Base-by-base conservation (phyloP, 64 coral and sea anemone genomes). In the Acropora yongei region DNA sequence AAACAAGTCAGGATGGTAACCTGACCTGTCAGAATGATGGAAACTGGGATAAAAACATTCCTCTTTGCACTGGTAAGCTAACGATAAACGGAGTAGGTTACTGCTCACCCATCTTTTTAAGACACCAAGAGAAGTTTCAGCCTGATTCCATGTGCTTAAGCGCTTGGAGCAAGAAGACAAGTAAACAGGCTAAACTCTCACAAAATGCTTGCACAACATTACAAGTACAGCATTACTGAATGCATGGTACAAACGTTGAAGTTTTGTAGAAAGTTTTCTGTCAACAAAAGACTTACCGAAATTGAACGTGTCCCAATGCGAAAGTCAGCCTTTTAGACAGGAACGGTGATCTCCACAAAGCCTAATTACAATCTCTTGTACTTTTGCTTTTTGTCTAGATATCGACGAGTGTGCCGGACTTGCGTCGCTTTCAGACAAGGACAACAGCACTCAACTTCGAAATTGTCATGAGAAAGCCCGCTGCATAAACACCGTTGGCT, bases 401-500 rank as follows among this genome's bases (percentile, higher is more conserved):
- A 42, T 87, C 49, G 75, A 93, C 45, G 91, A 93, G 30, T 93
- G 83, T 87, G n/a, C 82, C 3, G 65, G 72, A 8, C 82, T 85
- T 44, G 61, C 83, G 20, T 78, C 74, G 6, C 30, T 19, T 41
- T 49, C 19, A 84, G 72, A 57, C 47, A 79, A 40, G 19, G 71
- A 93, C 8, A 80, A 93, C 80, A 41, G 41, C 55, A 87, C 82
- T 2, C 57, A 39, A 41, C 77, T 87, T 79, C 91, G 77, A 50
- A 67, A 76, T 17, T 93, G 91, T 69, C 67, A 93, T 65, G 66
- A 87, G 41, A 86, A 93, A 72, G 91, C 91, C 7, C 65, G 61
- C 30, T 93, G 91, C 40, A 40, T 87, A 10, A 93, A 93, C 75
- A 93, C 83, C 57, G n/a, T 72, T 2, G 91, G 91, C 61, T 78